Evolutionary conservation across 2,888 invertebrate genomes (phyloP).

Genomic region (Parnassius mnemosyne): DNA sequence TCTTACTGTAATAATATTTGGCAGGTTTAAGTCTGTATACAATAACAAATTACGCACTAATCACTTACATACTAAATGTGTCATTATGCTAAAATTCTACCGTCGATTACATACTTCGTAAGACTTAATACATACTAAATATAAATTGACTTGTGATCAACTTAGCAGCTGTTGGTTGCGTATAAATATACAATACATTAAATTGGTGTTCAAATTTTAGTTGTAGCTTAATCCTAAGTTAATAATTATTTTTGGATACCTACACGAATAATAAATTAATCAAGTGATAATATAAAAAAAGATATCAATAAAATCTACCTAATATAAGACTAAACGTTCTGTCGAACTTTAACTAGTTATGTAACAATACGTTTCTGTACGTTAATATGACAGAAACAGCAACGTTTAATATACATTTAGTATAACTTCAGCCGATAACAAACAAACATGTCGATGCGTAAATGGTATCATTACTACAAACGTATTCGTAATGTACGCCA

Average conservation of each 20-base stretch:
- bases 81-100: constrained; percentile 21
- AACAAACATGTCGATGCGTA: constrained; percentile 35
- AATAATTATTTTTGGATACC: constrained; percentile 30
- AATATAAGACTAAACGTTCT: constrained; percentile 14
- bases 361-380: constrained; percentile 22
- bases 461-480: constrained; percentile 32
- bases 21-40: constrained; percentile 59
- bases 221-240: constrained; percentile 17
- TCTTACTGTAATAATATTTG: constrained; percentile 64
- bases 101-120: constrained; percentile 3
- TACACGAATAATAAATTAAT: constrained; percentile 29
- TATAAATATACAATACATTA: constrained; percentile 34
- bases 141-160: constrained; percentile 22
- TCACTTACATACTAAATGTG: constrained; percentile 22
- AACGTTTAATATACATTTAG: constrained; percentile 26
- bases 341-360: constrained; percentile 18
- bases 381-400: constrained; percentile 22
- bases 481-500: constrained; percentile 45
- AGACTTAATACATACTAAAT: neutral
- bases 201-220: constrained; percentile 61
- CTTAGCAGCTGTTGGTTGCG: constrained; percentile 14
- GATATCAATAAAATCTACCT: constrained; percentile 19
- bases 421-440: constrained; percentile 22
- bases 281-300: constrained; percentile 25
- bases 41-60: constrained; percentile 32